Percentiles rank a stretch among this genome's conserved stretches.
These are phyloP conservation scores for Penelope pileata DNA, from an alignment of 2,113 vertebrate genomes.

Conservation along the genomic window DNA sequence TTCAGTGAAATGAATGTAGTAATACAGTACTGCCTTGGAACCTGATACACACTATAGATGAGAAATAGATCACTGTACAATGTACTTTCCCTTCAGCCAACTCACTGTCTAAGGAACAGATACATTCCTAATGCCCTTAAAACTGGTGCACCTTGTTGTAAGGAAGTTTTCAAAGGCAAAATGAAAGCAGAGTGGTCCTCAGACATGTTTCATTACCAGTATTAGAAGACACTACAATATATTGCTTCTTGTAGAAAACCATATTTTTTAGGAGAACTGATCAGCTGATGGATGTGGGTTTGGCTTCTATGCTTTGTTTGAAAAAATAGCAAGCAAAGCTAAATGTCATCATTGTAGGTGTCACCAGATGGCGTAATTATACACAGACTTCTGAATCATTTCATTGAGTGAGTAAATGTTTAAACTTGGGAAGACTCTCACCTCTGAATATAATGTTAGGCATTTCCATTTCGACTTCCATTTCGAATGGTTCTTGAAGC, in stretches of 20 bases:
- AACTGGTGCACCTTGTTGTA: not conserved
- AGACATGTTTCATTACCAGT: not conserved
- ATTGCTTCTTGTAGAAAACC: not conserved
- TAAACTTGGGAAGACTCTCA: not conserved
- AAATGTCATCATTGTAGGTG: not conserved
- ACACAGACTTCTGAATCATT: not conserved
- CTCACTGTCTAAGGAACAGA: not conserved
- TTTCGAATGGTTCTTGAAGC: not conserved
- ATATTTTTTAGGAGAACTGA: not conserved
- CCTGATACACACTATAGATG: not conserved
- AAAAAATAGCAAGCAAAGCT: not conserved
- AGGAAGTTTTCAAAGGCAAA: not conserved
- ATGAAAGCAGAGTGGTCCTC: not conserved
- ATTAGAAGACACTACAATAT: not conserved
- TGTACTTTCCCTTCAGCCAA: not conserved
- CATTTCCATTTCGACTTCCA: not conserved
- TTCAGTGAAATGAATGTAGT: not conserved
- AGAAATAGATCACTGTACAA: not conserved
- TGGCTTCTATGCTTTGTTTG: not conserved
- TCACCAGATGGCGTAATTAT: not conserved
- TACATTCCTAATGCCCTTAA: not conserved
- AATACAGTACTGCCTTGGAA: not conserved
- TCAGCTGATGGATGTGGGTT: not conserved
- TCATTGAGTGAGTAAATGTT: not conserved
- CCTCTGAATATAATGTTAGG: not conserved